Conservation (phyloP, 2,888 invertebrate species). For the Tenodera sinensis region DNA sequence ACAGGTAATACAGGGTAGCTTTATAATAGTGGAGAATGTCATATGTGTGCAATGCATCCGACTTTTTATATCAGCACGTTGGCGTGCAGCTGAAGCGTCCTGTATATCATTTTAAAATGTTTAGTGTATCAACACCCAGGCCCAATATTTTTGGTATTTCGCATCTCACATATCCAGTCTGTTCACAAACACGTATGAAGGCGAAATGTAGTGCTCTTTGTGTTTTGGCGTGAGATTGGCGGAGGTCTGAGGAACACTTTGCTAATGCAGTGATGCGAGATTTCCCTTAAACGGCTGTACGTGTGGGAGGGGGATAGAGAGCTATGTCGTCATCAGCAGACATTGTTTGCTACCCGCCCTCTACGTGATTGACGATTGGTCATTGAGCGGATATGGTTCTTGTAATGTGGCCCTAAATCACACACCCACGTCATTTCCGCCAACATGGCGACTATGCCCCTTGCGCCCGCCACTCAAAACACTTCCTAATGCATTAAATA, state of each 20-base stretch:
- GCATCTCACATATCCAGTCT: too few species aligned
- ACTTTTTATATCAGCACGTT: too few species aligned
- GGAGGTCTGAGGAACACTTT: not conserved
- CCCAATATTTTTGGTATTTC: too few species aligned
- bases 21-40: too few species aligned
- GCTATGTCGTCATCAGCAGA: not conserved
- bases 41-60: too few species aligned
- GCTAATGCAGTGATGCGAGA: not conserved
- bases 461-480: not conserved
- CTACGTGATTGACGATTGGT: not conserved
- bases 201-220: too few species aligned
- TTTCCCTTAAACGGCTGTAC: not conserved
- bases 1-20: too few species aligned
- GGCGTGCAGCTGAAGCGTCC: too few species aligned
- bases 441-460: not conserved
- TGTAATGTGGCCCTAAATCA: not conserved
- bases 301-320: not conserved
- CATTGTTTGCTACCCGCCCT: not conserved
- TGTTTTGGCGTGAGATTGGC: too few species aligned
- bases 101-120: too few species aligned
- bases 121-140: too few species aligned
- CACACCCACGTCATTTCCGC: not conserved
- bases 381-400: not conserved
- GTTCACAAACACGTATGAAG: too few species aligned
- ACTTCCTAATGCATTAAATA: not conserved